Base-by-base conservation (phyloP, 2,113 vertebrate species). In the Chionomys nivalis region DNA sequence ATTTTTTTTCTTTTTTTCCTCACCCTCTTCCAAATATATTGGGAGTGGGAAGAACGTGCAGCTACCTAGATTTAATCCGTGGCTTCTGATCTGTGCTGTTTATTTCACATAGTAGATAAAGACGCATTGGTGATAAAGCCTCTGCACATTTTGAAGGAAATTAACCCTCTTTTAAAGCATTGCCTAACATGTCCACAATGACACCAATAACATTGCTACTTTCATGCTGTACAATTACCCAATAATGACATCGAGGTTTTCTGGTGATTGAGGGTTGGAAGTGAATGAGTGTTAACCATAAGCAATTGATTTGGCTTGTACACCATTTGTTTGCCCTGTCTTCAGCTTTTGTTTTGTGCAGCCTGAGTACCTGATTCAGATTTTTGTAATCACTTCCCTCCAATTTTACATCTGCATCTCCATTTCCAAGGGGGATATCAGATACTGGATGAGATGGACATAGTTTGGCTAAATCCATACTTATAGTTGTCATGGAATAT, bases 281-380 rank as follows among this genome's bases (percentile, higher is more conserved):
- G 12, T 73, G 21, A 92, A 44, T 81, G 24, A 88, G 90, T 52
- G 77, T 66, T 42, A 86, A 68, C 31, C 70, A 28, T 52, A 75
- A 72, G 39, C 28, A 68, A 83, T 33, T 94, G 42, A 42, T 61
- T 90, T 87, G 68, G 36, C 39, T 85, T 11, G 33, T 10, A 91
- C 9, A 47, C 21, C 12, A 49, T 63, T 93, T 76, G 17, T 77
- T 95, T 96, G 52, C 4, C 77, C 36, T 82, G 31, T 73, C 47
- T 94, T 91, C 44, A 87, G 23, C 47, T 58, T 96, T 93, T 89
- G 44, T 75, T 95, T 94, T 91, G 36, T 70, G 19, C 28, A 70
- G 63, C 16, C 70, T 55, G 66, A n/a, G 42, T 68, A 26, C 16
- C 44, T 63, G 36, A 82, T 26, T 89, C 49, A 93, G 31, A 87